Conservation (phyloP, 2,797 vertebrate species). For the Aulostomus chinensis region DNA sequence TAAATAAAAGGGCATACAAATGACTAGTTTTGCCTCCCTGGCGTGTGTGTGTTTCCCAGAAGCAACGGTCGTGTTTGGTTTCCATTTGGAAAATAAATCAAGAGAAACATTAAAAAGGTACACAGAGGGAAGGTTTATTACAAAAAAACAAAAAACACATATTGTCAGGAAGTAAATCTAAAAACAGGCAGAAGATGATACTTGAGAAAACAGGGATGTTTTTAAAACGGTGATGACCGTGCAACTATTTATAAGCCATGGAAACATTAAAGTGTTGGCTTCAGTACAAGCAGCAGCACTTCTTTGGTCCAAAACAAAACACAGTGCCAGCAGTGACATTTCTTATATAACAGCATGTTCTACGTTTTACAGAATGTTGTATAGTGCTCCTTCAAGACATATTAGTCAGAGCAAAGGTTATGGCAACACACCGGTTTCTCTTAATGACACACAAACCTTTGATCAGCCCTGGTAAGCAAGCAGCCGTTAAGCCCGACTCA, state of each 20-base stretch:
- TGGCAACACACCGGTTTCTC: slow-evolving; percentile 49
- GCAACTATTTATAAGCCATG: background rate
- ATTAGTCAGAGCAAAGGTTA: slow-evolving; percentile 39
- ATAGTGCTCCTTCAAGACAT: slow-evolving; percentile 37
- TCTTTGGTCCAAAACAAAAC: too few species aligned
- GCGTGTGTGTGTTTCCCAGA: slow-evolving; percentile 10
- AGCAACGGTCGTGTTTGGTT: background rate
- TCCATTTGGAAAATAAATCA: slow-evolving; percentile 6
- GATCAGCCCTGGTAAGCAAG: slow-evolving; percentile 55
- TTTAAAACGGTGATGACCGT: slow-evolving; percentile 2
- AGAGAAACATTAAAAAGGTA: background rate
- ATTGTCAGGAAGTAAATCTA: background rate
- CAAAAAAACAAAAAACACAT: slow-evolving; percentile 11
- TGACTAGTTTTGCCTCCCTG: too few species aligned
- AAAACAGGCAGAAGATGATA: background rate
- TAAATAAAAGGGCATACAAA: too few species aligned
- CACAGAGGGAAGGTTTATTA: slow-evolving; percentile 39
- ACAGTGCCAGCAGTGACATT: background rate
- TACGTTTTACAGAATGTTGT: slow-evolving; percentile 24
- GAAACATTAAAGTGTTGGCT: background rate
- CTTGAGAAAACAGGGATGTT: background rate
- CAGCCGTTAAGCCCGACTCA: slow-evolving; percentile 37
- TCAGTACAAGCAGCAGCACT: slow-evolving; percentile 4
- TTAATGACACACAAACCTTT: slow-evolving; percentile 51
- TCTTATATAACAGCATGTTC: slow-evolving; percentile 22